These are phyloP conservation scores for Genyomyrus donnyi DNA, from an alignment of 2,113 vertebrate species.

Conservation along the genomic window DNA sequence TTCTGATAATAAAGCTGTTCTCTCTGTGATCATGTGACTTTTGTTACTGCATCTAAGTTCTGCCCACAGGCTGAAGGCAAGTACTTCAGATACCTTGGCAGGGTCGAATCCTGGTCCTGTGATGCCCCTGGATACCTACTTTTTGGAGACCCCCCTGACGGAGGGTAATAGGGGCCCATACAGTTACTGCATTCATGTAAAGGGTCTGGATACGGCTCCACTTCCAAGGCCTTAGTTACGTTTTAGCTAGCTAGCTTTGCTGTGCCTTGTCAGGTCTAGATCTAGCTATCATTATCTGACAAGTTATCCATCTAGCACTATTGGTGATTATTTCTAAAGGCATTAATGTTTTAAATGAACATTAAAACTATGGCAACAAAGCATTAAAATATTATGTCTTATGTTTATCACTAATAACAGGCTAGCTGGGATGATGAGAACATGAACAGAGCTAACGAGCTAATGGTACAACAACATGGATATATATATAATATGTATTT, in stretches of 20 bases:
- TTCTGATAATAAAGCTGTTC: neutral
- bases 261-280: neutral
- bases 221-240: neutral
- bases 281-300: neutral
- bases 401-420: no score
- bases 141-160: neutral
- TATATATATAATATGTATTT: no score
- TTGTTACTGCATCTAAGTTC: neutral
- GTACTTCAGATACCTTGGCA: neutral
- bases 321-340: neutral
- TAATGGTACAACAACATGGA: no score
- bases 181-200: neutral
- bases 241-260: neutral
- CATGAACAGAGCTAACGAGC: no score
- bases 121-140: neutral
- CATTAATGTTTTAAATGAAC: neutral
- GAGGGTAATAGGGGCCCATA: neutral
- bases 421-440: no score
- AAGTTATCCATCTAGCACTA: neutral
- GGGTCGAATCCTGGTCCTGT: neutral
- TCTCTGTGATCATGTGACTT: neutral
- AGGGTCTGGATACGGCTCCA: neutral
- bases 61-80: neutral
- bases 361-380: neutral
- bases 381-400: neutral